Percentiles rank a stretch among this genome's conserved stretches.
phyloP scores from a whole-genome alignment of 2,797 vertebrate species.

The Carduelis carduelis region DNA sequence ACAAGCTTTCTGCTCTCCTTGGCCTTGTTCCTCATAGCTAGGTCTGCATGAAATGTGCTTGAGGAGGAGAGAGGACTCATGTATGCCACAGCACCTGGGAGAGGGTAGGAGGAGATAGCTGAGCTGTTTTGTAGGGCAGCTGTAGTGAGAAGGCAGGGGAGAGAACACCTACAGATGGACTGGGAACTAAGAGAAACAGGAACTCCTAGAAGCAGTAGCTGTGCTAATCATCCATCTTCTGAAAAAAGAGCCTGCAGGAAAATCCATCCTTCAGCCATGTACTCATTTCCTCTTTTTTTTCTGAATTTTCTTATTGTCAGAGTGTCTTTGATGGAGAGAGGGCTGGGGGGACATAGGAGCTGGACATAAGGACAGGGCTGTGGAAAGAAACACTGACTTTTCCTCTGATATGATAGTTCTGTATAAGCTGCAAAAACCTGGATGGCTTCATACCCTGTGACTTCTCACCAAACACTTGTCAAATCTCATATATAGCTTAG shows the following conservation, averaged over 20 bases:
- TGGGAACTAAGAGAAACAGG: background rate
- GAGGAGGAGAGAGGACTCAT: background rate
- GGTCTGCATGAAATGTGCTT: background rate
- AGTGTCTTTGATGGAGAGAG: background rate
- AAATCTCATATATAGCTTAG: background rate
- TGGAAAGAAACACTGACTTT: background rate
- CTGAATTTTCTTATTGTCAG: background rate
- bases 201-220: rapidly evolving
- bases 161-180: background rate
- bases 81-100: background rate
- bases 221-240: background rate
- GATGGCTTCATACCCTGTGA: background rate
- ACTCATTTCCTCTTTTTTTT: background rate
- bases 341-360: background rate
- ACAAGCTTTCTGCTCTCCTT: background rate
- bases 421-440: background rate
- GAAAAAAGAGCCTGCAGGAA: background rate
- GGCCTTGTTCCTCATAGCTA: background rate
- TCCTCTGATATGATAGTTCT: background rate
- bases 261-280: background rate
- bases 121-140: background rate
- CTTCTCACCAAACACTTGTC: background rate
- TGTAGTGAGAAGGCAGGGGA: background rate
- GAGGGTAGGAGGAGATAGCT: too few species aligned
- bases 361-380: background rate